Evolutionary conservation across 2,888 invertebrate genomes (phyloP).

Genomic region (Cremastobaeus sp.): DNA sequence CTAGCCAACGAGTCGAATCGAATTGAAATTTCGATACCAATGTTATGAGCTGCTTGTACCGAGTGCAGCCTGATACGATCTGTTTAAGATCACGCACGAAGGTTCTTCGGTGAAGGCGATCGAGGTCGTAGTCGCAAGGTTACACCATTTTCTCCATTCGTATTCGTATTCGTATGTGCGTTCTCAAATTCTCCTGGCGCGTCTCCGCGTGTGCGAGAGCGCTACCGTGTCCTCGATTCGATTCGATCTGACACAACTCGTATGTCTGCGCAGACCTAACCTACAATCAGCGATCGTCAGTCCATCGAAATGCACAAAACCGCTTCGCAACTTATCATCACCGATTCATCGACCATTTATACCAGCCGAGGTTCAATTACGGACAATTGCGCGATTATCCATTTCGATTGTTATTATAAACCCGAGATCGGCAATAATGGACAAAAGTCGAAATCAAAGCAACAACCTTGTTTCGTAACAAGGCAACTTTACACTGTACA

Average conservation of each 20-base stretch:
- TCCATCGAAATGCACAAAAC: no score
- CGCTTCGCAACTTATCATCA: no score
- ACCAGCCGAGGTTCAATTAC: no score
- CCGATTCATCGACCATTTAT: no score
- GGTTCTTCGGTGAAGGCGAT: constrained; percentile 74
- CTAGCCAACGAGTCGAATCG: not conserved
- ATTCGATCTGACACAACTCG: constrained; percentile 28
- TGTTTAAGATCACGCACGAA: constrained; percentile 61
- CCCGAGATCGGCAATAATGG: no score
- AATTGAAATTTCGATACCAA: constrained; percentile 28
- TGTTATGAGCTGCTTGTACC: constrained; percentile 42
- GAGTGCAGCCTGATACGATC: constrained; percentile 63
- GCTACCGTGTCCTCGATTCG: constrained; percentile 59
- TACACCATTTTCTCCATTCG: constrained; percentile 72
- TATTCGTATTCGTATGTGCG: constrained; percentile 59
- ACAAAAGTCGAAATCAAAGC: no score
- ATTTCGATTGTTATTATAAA: no score
- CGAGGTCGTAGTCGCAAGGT: constrained; percentile 74
- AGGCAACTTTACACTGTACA: no score
- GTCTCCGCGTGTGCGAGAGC: constrained; percentile 52
- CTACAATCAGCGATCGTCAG: constrained; percentile 11
- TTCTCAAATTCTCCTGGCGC: constrained; percentile 60
- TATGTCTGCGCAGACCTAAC: constrained; percentile 36
- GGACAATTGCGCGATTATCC: no score
- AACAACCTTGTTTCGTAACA: no score